Base-by-base conservation (phyloP, 2,888 invertebrate genomes). In the Micoletzkya japonica region DNA sequence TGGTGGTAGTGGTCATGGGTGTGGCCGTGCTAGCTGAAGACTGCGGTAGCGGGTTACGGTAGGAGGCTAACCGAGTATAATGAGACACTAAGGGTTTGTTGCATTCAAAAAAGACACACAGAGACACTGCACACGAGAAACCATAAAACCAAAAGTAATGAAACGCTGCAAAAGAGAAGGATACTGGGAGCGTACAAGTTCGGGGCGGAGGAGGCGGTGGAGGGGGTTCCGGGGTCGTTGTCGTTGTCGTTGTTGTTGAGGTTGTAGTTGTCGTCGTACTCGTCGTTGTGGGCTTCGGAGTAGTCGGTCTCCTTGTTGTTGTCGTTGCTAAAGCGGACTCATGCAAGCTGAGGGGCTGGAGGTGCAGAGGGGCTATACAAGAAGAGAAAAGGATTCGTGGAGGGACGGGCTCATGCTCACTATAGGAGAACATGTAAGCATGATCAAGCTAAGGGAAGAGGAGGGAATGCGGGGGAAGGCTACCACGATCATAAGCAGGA, bases 201-300 rank as follows among this genome's bases (percentile, higher is more conserved):
- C n/a, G n/a, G n/a, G n/a, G n/a, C n/a, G n/a, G n/a, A n/a, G n/a
- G n/a, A n/a, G 58, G 34, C 24, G 36, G 26, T 1, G 59, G 14
- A 26, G 37, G 58, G 3, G 52, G 26, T 52, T 57, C 57, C 24
- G 56, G 30, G 17, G 63, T 58, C 14, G 70, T 70, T 17, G 70
- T 66, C 17, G 70, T 72, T 26, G 72, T 49, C 24, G 72, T 71
- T 20, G 73, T 74, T 6, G 74, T 72, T 10, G 74, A 68, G 4
- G 73, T 71, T 7, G 73, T 67, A 4, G 76, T 74, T 1, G 72
- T 76, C 1, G 76, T 76, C 0, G 74, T 73, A 24, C 75, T 73
- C 2, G 75, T 72, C 1, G 74, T 70, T 0, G 73, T 63, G 0
- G 72, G 73, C 36, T 73, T 75, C 0, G 76, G 72, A 2, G 76